Percentiles rank a stretch among this genome's conserved stretches.
These are phyloP conservation scores for Pemphredon lugubris DNA, from an alignment of 2,888 invertebrate species.

Conservation along the genomic window DNA sequence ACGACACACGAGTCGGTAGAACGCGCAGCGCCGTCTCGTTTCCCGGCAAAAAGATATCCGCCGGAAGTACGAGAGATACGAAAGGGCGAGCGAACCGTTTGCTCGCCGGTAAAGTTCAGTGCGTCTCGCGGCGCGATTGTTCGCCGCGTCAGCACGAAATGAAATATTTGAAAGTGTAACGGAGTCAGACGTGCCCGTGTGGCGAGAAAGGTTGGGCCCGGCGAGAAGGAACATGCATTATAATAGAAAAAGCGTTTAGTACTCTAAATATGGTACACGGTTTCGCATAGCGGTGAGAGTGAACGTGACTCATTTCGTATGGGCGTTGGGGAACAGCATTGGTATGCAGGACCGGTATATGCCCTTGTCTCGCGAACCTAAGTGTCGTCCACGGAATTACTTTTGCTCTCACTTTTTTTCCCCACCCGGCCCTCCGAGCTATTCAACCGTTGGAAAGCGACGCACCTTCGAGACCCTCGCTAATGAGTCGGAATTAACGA, in stretches of 20 bases:
- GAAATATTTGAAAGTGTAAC: constrained; percentile 55
- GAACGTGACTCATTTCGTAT: constrained; percentile 61
- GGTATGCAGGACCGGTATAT: constrained; percentile 44
- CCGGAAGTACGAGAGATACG: constrained; percentile 52
- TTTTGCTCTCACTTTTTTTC: constrained; percentile 42
- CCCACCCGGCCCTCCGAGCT: too few species aligned
- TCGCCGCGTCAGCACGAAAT: constrained; percentile 39
- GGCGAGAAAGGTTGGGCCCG: constrained; percentile 14
- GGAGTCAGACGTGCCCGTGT: constrained; percentile 18
- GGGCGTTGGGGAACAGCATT: constrained; percentile 45
- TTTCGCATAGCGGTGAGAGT: constrained; percentile 50
- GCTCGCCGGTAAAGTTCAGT: too few species aligned
- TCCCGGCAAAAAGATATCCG: constrained; percentile 41
- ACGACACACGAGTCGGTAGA: constrained; percentile 23
- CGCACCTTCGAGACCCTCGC: not conserved
- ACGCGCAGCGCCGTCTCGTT: constrained; percentile 1
- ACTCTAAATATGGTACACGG: constrained; percentile 44
- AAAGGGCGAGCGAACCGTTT: constrained; percentile 32
- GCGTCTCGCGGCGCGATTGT: constrained; percentile 30
- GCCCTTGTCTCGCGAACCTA: constrained; percentile 60
- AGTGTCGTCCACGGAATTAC: constrained; percentile 9
- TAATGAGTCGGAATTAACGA: not conserved
- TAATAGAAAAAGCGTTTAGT: constrained; percentile 41
- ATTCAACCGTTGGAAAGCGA: constrained; percentile 3
- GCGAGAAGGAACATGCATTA: constrained; percentile 28